phyloP scores from a whole-genome alignment of 2,888 invertebrate genomes.

The Sinohyriopsis cumingii region DNA sequence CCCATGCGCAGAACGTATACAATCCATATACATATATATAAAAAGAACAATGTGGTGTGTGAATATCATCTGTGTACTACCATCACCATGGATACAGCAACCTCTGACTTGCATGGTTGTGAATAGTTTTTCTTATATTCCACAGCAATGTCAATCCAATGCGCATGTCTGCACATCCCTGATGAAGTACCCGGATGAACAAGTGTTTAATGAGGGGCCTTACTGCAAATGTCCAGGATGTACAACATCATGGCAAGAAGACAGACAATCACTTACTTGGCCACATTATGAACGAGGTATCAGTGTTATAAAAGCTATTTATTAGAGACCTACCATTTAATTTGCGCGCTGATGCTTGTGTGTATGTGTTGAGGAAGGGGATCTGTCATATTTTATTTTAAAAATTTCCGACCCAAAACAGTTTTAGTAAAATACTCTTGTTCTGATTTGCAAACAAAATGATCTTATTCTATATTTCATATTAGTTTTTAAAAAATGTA shows the following conservation, averaged over 20 bases:
- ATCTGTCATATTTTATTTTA: constrained; percentile 2
- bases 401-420: too few relatives aligned
- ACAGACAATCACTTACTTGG: constrained; percentile 30
- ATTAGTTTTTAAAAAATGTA: too few relatives aligned
- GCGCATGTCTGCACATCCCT: constrained; percentile 40
- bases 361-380: neutral
- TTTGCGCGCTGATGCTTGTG: neutral
- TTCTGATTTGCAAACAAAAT: too few relatives aligned
- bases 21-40: too few relatives aligned
- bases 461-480: too few relatives aligned
- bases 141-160: constrained; percentile 26
- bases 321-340: neutral
- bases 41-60: too few relatives aligned
- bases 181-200: constrained; percentile 42
- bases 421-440: too few relatives aligned
- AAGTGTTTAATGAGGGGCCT: constrained; percentile 36
- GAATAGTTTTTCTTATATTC: too few relatives aligned
- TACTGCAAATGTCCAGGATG: constrained; percentile 37
- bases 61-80: too few relatives aligned
- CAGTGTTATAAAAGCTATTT: neutral
- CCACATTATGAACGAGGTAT: constrained; percentile 34
- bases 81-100: too few relatives aligned
- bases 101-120: too few relatives aligned
- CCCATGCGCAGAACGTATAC: too few relatives aligned
- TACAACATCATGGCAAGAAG: constrained; percentile 24